Evolutionary conservation across 2,888 invertebrate genomes (phyloP).

Genomic region (Perithous albicinctus): DNA sequence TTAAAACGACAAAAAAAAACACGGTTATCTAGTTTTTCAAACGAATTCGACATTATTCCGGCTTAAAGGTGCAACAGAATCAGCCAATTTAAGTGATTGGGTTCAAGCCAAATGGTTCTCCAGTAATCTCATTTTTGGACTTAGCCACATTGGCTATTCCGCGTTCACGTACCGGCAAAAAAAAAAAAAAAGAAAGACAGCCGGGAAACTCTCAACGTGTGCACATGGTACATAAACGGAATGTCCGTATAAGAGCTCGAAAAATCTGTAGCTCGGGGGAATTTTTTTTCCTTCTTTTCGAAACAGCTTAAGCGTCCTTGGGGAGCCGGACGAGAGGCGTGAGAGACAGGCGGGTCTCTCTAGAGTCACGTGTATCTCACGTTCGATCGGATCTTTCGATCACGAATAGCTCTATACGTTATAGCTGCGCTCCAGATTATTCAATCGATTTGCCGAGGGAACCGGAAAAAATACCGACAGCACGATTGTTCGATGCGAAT

Average conservation of each 20-base stretch:
- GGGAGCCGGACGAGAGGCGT: constrained; percentile 54
- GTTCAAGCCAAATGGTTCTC: constrained; percentile 48
- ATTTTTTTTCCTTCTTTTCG: no score
- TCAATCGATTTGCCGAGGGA: constrained; percentile 44
- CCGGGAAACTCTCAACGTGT: background rate
- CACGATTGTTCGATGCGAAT: constrained; percentile 42
- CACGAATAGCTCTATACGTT: constrained; percentile 12
- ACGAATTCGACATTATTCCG: constrained; percentile 44
- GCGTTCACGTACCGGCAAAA: constrained; percentile 9
- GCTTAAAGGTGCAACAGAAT: constrained; percentile 27
- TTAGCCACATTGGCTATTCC: constrained; percentile 25
- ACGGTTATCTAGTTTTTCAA: constrained; percentile 26
- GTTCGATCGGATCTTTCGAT: constrained; percentile 66
- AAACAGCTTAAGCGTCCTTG: constrained; percentile 60
- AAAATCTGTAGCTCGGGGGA: constrained; percentile 46
- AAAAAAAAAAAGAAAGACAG: constrained; percentile 19
- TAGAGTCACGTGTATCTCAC: constrained; percentile 67
- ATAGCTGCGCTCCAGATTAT: constrained; percentile 45
- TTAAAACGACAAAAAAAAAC: constrained; percentile 32
- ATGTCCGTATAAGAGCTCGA: constrained; percentile 61
- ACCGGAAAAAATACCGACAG: constrained; percentile 49
- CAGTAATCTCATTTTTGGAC: constrained; percentile 13
- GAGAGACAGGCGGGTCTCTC: constrained; percentile 62
- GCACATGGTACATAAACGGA: constrained; percentile 10
- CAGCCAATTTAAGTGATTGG: constrained; percentile 56